Percentiles rank a stretch among this genome's conserved stretches.
These are phyloP conservation scores for Diaphora mendica DNA, from an alignment of 2,888 invertebrate genomes.

Conservation along the genomic window DNA sequence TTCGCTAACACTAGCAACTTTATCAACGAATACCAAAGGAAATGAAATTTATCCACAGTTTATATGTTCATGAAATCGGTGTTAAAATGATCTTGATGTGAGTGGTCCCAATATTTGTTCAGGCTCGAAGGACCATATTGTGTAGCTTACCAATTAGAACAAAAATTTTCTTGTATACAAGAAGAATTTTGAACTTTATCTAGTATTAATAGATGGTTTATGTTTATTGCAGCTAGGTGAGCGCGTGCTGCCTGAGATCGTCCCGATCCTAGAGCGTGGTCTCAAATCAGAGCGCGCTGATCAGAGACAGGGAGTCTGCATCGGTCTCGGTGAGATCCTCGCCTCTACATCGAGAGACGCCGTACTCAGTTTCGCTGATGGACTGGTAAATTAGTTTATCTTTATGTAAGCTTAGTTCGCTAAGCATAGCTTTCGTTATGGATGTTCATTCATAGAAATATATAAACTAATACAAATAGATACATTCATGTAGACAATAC, in stretches of 20 bases:
- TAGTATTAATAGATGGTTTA: background rate
- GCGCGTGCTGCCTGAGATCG: conserved; percentile 98
- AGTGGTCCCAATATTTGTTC: background rate
- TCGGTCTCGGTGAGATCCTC: conserved; percentile 99
- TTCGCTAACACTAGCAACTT: background rate
- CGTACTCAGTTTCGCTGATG: conserved; percentile 90
- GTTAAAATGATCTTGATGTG: background rate
- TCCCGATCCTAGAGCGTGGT: conserved; percentile 98
- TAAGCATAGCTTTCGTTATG: too few species aligned
- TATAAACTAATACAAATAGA: too few species aligned
- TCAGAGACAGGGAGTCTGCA: conserved; percentile 99
- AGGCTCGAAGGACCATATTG: background rate
- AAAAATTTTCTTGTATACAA: too few species aligned
- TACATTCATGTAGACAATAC: too few species aligned
- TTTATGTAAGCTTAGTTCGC: background rate
- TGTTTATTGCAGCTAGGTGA: conserved; percentile 91
- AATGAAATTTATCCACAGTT: background rate
- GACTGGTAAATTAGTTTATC: conserved; percentile 55
- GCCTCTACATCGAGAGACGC: conserved; percentile 97
- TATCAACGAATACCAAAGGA: too few species aligned
- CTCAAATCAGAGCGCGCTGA: conserved; percentile 96
- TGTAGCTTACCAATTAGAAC: background rate
- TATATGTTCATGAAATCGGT: background rate
- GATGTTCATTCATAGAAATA: too few species aligned
- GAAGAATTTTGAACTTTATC: background rate